Percentiles rank a stretch among this genome's conserved stretches.
These are phyloP conservation scores for Eriosoma lanigerum DNA, from an alignment of 1,140 invertebrate species.

Conservation along the genomic window DNA sequence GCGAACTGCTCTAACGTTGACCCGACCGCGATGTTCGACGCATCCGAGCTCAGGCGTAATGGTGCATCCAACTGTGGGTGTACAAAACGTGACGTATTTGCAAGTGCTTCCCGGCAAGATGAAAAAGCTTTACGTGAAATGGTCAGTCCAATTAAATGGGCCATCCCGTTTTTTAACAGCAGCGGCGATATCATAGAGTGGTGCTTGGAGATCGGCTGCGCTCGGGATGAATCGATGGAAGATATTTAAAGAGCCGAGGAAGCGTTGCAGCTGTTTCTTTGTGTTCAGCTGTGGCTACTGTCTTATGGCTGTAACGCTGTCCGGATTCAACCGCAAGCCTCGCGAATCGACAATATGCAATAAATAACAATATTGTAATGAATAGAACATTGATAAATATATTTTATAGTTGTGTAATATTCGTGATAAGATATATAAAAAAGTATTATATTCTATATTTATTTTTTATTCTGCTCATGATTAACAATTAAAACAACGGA, in stretches of 20 bases:
- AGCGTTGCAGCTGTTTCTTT: constrained; percentile 48
- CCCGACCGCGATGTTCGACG: not conserved
- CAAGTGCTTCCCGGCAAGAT: constrained; percentile 53
- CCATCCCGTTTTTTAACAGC: not conserved
- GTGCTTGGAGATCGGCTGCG: constrained; percentile 33
- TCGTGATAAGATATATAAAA: too few species aligned
- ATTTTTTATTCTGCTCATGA: too few species aligned
- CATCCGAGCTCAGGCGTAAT: not conserved
- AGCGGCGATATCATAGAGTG: constrained; percentile 23
- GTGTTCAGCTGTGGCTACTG: constrained; percentile 36
- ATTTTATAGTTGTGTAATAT: too few species aligned
- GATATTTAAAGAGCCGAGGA: constrained; percentile 53
- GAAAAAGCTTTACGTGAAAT: constrained; percentile 53
- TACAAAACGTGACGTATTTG: constrained; percentile 18
- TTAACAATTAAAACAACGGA: too few species aligned
- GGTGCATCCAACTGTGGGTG: constrained; percentile 37
- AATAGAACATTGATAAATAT: too few species aligned
- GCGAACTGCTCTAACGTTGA: not conserved
- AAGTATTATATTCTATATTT: too few species aligned
- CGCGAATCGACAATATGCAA: constrained; percentile 56
- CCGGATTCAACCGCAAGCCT: constrained; percentile 53
- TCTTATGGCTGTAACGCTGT: constrained; percentile 55
- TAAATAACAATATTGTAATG: too few species aligned
- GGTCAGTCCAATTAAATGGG: constrained; percentile 56
- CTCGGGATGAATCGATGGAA: constrained; percentile 51